A percentile compares a stretch with the other conserved stretches of the same genome.
phyloP scores from a whole-genome alignment of 35 echinoderm and acorn worm species.

The Hemicentrotus pulcherrimus region DNA sequence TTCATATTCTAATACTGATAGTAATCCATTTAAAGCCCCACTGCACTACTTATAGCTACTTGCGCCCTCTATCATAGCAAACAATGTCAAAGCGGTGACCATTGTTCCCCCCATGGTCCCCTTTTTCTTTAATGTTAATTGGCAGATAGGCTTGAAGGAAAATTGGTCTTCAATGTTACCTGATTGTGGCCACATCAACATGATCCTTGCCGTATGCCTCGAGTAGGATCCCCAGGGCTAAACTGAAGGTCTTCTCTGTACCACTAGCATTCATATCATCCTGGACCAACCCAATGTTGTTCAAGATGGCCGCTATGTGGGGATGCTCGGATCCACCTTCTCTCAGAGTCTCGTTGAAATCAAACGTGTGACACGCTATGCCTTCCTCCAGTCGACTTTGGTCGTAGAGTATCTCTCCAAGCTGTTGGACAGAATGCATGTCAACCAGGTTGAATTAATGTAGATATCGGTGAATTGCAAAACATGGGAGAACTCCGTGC shows the following conservation, averaged over 20 bases:
- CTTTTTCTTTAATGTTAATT: too few species aligned
- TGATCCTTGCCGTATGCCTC: slow-evolving; percentile 89
- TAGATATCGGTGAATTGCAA: too few species aligned
- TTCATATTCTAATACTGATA: too few species aligned
- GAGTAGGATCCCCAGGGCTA: slow-evolving; percentile 68
- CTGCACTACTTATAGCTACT: too few species aligned
- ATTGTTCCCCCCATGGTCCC: too few species aligned
- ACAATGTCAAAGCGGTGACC: too few species aligned
- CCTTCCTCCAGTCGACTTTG: slow-evolving; percentile 82
- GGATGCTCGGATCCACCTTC: slow-evolving; percentile 83
- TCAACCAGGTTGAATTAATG: background rate
- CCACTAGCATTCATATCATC: slow-evolving; percentile 83
- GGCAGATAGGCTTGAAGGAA: too few species aligned
- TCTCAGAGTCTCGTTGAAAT: slow-evolving; percentile 75
- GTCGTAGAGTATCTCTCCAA: slow-evolving; percentile 81
- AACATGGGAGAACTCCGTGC: too few species aligned
- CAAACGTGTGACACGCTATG: slow-evolving; percentile 63
- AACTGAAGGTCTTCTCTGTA: slow-evolving; percentile 71
- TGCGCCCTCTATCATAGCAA: too few species aligned
- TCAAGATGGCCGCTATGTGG: slow-evolving; percentile 80
- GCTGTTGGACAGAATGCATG: slow-evolving; percentile 30
- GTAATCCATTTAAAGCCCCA: too few species aligned
- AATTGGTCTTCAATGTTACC: slow-evolving; percentile 28
- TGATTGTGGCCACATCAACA: slow-evolving; percentile 85
- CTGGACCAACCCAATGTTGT: slow-evolving; percentile 79